These are phyloP conservation scores for Brotula barbata DNA, from an alignment of 2,797 vertebrate species.

Conservation along the genomic window DNA sequence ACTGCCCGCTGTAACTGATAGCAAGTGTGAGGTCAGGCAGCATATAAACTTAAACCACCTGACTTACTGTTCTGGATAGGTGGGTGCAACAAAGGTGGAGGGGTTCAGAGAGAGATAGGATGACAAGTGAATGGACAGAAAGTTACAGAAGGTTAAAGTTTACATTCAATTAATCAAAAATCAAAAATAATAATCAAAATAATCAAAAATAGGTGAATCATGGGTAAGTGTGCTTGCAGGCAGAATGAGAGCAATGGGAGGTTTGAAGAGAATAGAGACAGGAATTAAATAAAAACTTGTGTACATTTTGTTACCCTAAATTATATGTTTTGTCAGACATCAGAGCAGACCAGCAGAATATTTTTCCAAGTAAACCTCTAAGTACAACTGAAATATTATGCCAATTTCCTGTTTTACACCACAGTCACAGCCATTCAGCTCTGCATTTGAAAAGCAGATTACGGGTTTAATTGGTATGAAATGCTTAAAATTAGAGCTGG, in stretches of 20 bases:
- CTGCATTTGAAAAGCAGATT: slow-evolving; percentile 30
- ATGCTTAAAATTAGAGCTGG: slow-evolving; percentile 36
- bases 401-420: slow-evolving; percentile 43
- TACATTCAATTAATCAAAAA: too few species aligned
- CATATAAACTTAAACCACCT: slow-evolving; percentile 71
- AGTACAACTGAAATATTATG: slow-evolving; percentile 31
- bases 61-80: slow-evolving; percentile 59
- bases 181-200: too few species aligned
- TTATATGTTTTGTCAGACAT: slow-evolving; percentile 4
- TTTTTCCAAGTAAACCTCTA: slow-evolving; percentile 23
- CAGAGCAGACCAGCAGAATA: background rate
- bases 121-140: slow-evolving; percentile 37
- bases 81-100: slow-evolving; percentile 11
- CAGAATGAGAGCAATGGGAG: slow-evolving; percentile 16
- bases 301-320: slow-evolving; percentile 7
- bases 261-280: background rate
- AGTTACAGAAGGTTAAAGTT: background rate
- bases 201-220: slow-evolving; percentile 4
- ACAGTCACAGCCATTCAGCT: slow-evolving; percentile 42
- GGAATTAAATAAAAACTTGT: background rate
- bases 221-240: slow-evolving; percentile 4
- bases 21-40: slow-evolving; percentile 70
- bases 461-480: slow-evolving; percentile 42
- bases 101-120: slow-evolving; percentile 23
- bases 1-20: slow-evolving; percentile 68